Evolutionary conservation across 1,140 invertebrate species (phyloP).

Genomic region (Drosophila ambigua): DNA sequence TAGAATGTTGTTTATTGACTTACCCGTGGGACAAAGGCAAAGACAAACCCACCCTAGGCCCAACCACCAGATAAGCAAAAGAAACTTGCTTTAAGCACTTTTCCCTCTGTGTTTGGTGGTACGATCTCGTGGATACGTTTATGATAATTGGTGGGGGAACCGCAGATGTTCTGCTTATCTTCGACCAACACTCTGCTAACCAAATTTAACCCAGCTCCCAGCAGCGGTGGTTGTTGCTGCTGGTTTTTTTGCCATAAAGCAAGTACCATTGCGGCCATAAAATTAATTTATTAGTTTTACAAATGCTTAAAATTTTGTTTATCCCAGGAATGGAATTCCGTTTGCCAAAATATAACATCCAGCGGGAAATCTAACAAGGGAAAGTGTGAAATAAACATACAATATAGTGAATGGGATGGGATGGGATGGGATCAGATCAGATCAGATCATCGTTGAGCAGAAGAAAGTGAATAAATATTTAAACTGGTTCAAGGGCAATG

Average conservation of each 20-base stretch:
- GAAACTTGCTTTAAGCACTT: slow-evolving; percentile 15
- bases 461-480: slow-evolving; percentile 36
- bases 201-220: slow-evolving; percentile 22
- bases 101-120: slow-evolving; percentile 11
- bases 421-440: neutral
- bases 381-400: slow-evolving; percentile 46
- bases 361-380: slow-evolving; percentile 8
- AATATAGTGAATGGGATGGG: too few relatives aligned
- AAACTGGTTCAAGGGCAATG: slow-evolving; percentile 34
- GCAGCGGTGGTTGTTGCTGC: slow-evolving; percentile 8
- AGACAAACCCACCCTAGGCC: too few relatives aligned
- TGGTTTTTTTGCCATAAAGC: slow-evolving; percentile 33
- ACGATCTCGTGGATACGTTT: slow-evolving; percentile 13
- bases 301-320: slow-evolving; percentile 63
- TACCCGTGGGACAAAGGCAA: slow-evolving; percentile 9
- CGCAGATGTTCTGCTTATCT: slow-evolving; percentile 43
- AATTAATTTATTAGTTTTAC: slow-evolving; percentile 71
- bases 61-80: neutral
- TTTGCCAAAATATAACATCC: neutral
- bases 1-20: slow-evolving; percentile 34
- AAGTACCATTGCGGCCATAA: slow-evolving; percentile 51
- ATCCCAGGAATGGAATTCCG: slow-evolving; percentile 24
- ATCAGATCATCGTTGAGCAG: too few relatives aligned
- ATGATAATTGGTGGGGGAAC: slow-evolving; percentile 9
- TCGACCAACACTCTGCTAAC: neutral